Evolutionary conservation across 2,888 invertebrate genomes (phyloP).

Genomic region (Nomada hirtipes): DNA sequence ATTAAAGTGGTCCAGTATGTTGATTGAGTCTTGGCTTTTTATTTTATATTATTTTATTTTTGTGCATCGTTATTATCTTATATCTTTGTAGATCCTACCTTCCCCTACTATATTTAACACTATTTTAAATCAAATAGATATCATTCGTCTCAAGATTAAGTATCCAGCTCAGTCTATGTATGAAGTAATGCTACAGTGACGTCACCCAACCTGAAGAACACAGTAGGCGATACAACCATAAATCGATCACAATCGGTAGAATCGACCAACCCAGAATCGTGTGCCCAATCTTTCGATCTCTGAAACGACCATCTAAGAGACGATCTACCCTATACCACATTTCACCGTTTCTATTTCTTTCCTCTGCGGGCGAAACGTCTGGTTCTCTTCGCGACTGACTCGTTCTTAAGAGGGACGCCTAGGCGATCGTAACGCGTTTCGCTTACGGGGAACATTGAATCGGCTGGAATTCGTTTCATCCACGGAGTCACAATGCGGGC

Average conservation of each 20-base stretch:
- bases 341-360: conserved; percentile 7
- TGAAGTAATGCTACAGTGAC: neutral
- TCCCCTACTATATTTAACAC: no score
- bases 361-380: neutral
- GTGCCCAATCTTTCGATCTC: conserved; percentile 1
- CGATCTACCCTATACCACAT: conserved; percentile 6
- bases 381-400: conserved; percentile 6
- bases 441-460: conserved; percentile 23
- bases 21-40: no score
- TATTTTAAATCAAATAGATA: no score
- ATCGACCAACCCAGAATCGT: neutral
- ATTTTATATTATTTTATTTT: no score
- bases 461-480: conserved; percentile 45
- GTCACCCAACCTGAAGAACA: neutral
- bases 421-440: conserved; percentile 27
- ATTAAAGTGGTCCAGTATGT: no score
- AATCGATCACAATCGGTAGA: conserved; percentile 36
- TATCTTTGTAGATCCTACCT: no score
- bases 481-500: conserved; percentile 41
- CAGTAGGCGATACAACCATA: neutral
- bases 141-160: neutral
- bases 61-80: no score
- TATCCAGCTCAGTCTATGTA: neutral
- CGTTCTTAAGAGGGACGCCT: conserved; percentile 17
- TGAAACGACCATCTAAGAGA: conserved; percentile 4